Percentiles rank a stretch among this genome's conserved stretches.
Evolutionary conservation across 2,797 vertebrate species (phyloP).

Genomic region (Astyanax mexicanus): DNA sequence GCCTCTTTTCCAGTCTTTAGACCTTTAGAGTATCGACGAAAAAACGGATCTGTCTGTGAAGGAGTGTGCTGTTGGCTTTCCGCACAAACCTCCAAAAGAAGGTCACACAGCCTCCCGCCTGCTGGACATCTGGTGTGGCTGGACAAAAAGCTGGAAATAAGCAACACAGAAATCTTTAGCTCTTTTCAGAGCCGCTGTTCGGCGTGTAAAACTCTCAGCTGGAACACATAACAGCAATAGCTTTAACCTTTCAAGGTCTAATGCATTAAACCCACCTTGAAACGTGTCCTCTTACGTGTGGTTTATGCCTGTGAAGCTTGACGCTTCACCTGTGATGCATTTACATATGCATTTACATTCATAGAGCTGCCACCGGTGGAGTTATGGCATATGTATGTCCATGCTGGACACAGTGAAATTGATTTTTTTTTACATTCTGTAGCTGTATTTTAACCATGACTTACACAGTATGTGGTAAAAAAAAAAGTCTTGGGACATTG

Average conservation of each 20-base stretch:
- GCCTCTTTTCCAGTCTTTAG: constrained; percentile 16
- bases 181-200: neutral
- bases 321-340: no score
- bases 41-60: neutral
- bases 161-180: neutral
- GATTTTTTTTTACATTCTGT: no score
- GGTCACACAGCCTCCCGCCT: neutral
- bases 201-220: neutral
- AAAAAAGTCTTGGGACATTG: no score
- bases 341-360: no score
- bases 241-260: neutral
- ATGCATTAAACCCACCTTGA: neutral
- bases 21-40: neutral
- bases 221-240: neutral
- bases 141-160: constrained; percentile 19
- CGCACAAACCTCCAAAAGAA: constrained; percentile 14
- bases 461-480: no score
- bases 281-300: neutral
- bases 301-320: no score
- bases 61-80: neutral
- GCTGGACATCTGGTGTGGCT: neutral
- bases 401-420: no score
- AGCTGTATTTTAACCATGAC: no score
- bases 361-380: no score
- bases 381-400: no score